phyloP scores from a whole-genome alignment of 2,113 vertebrate species.

The Garra rufa region DNA sequence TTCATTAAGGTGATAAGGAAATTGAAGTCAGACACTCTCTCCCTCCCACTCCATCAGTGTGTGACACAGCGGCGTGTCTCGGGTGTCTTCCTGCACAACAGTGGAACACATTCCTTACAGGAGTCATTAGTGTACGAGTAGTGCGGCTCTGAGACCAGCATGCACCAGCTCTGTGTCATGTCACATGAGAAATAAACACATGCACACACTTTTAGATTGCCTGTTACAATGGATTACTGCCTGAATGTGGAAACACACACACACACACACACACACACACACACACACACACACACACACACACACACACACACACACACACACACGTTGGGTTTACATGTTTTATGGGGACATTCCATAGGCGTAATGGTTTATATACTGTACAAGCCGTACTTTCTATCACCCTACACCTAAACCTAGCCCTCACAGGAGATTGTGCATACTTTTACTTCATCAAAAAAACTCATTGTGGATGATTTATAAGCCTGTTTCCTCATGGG shows the following conservation, averaged over 20 bases:
- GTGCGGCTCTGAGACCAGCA: background rate
- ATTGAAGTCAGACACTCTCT: slow-evolving; percentile 65
- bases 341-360: too few relatives aligned
- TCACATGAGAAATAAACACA: background rate
- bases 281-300: too few relatives aligned
- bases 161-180: background rate
- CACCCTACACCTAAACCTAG: too few relatives aligned
- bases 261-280: background rate
- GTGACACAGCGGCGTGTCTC: slow-evolving; percentile 26
- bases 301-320: too few relatives aligned
- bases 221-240: background rate
- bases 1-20: slow-evolving; percentile 70
- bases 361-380: too few relatives aligned
- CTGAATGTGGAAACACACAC: background rate
- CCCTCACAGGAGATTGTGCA: too few relatives aligned
- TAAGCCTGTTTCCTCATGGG: too few relatives aligned
- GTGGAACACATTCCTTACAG: slow-evolving; percentile 64
- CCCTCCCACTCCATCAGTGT: slow-evolving; percentile 54
- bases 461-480: too few relatives aligned
- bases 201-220: background rate
- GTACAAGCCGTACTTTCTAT: too few relatives aligned
- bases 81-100: slow-evolving; percentile 62
- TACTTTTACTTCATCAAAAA: too few relatives aligned
- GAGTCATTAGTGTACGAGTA: slow-evolving; percentile 52
- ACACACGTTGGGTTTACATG: too few relatives aligned